phyloP scores from a whole-genome alignment of 1,140 invertebrate species.

The Lepidostoma basale region DNA sequence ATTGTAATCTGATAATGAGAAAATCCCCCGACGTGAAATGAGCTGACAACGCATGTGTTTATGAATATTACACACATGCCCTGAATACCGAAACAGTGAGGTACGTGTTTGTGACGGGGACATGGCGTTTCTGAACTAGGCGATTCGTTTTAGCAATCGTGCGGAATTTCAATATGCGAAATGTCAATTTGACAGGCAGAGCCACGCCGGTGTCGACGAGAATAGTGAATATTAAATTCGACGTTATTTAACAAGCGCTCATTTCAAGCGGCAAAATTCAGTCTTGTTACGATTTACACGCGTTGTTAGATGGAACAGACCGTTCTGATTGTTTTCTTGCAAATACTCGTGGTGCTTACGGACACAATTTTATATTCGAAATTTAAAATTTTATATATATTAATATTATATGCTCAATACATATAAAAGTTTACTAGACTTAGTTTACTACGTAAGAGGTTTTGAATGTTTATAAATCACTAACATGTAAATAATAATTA shows the following conservation, averaged over 20 bases:
- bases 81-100: slow-evolving; percentile 9
- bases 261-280: neutral
- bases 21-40: slow-evolving; percentile 11
- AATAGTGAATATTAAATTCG: slow-evolving; percentile 15
- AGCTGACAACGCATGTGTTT: slow-evolving; percentile 20
- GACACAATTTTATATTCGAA: too few species aligned
- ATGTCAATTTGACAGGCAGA: slow-evolving; percentile 22
- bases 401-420: too few species aligned
- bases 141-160: slow-evolving; percentile 11
- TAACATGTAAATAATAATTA: too few species aligned
- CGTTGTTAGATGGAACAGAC: too few species aligned
- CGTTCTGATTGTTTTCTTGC: too few species aligned
- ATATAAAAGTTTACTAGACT: too few species aligned
- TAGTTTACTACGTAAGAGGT: too few species aligned
- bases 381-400: too few species aligned
- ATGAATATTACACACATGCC: slow-evolving; percentile 14
- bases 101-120: slow-evolving; percentile 12
- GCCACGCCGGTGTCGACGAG: slow-evolving; percentile 4
- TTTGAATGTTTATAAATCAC: too few species aligned
- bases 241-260: neutral
- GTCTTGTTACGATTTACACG: too few species aligned
- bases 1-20: slow-evolving; percentile 17
- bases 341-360: too few species aligned
- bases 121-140: slow-evolving; percentile 6
- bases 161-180: slow-evolving; percentile 26